Conservation (phyloP, 2,888 invertebrate genomes). For the Coelogynopora nodosa region DNA sequence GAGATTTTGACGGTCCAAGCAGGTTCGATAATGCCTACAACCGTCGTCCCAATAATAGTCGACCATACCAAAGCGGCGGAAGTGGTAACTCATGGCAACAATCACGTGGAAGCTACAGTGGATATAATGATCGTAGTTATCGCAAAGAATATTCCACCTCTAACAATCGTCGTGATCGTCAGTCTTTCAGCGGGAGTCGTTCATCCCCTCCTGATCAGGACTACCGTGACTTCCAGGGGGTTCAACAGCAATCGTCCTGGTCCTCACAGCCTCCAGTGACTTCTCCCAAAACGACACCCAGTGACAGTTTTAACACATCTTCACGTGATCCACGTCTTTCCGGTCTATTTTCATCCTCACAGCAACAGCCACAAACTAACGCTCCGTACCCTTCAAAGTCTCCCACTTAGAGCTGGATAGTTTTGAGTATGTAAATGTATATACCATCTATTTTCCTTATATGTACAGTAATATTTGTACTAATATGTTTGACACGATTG, state of each 20-base stretch:
- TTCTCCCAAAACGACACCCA: background rate
- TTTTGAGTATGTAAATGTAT: background rate
- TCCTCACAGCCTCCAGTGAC: background rate
- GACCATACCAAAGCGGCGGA: background rate
- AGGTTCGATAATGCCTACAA: constrained; percentile 38
- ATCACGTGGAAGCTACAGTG: too few relatives aligned
- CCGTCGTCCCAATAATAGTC: background rate
- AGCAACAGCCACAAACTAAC: background rate
- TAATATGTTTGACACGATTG: background rate
- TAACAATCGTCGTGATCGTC: too few relatives aligned
- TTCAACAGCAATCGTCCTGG: too few relatives aligned
- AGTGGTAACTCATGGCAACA: background rate
- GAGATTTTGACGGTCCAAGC: background rate
- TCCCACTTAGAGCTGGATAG: background rate
- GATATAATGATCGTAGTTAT: background rate
- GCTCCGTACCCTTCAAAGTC: background rate
- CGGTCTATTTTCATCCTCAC: background rate
- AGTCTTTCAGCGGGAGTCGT: background rate
- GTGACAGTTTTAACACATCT: background rate
- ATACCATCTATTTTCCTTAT: background rate
- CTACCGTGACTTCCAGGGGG: background rate
- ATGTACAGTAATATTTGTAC: background rate
- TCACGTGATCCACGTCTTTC: background rate
- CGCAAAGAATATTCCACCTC: background rate
- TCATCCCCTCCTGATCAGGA: background rate